These are phyloP conservation scores for Oryzias celebensis DNA, from an alignment of 2,113 vertebrate species.

Conservation along the genomic window DNA sequence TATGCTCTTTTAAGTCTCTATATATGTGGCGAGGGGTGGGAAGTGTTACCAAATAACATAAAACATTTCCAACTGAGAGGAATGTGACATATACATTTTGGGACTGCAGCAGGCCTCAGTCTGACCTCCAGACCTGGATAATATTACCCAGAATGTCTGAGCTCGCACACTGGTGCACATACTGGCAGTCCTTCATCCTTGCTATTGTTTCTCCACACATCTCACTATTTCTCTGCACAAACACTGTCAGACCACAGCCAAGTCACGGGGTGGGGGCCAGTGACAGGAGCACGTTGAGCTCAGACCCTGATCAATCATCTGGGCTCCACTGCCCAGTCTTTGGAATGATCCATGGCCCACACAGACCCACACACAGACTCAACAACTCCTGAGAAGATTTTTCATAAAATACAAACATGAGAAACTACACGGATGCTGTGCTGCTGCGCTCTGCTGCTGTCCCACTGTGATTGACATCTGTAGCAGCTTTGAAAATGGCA, in stretches of 20 bases:
- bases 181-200: constrained; percentile 1
- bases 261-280: constrained; percentile 53
- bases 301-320: no score
- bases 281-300: no score
- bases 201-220: constrained; percentile 15
- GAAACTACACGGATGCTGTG: no score
- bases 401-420: no score
- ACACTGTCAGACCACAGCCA: constrained; percentile 73
- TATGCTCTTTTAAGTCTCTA: constrained; percentile 47
- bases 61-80: constrained; percentile 40
- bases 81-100: constrained; percentile 45
- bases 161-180: constrained; percentile 29
- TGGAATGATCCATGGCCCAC: neutral
- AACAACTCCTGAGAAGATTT: no score
- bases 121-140: constrained; percentile 58
- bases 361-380: constrained; percentile 6
- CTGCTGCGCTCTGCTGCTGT: no score
- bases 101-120: constrained; percentile 52
- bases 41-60: constrained; percentile 43
- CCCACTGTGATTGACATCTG: no score
- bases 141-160: constrained; percentile 32
- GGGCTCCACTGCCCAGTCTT: no score
- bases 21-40: constrained; percentile 30
- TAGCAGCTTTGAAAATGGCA: no score
- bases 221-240: constrained; percentile 47